These are phyloP conservation scores for Hemicordylus capensis DNA, from an alignment of 2,113 vertebrate species.

Conservation along the genomic window DNA sequence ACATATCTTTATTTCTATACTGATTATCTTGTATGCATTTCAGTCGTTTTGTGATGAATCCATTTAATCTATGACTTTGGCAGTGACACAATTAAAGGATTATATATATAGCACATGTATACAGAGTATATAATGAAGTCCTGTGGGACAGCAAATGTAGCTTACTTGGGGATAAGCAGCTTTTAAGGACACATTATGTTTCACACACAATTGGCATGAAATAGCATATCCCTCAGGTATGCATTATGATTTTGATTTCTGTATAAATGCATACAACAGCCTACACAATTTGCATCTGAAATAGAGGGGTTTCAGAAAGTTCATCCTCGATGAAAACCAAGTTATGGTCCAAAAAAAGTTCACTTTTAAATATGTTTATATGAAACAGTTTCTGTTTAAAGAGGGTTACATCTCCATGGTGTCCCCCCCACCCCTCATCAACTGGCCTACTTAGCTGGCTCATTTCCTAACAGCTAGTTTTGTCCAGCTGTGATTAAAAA, in stretches of 20 bases:
- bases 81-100: not conserved
- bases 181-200: not conserved
- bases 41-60: not conserved
- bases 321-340: conserved; percentile 4
- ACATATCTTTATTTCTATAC: not conserved
- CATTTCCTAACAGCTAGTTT: not conserved
- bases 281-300: not conserved
- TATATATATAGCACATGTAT: not conserved
- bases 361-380: not conserved
- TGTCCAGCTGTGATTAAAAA: not conserved
- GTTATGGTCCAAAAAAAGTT: not conserved
- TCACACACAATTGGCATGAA: not conserved
- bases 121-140: not conserved
- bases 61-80: not conserved
- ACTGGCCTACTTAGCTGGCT: conserved; percentile 19
- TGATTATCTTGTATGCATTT: not conserved
- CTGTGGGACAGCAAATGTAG: not conserved
- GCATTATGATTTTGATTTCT: not conserved
- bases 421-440: not conserved
- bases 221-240: not conserved
- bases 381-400: not conserved
- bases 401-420: not conserved
- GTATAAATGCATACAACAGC: not conserved
- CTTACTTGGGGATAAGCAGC: not conserved
- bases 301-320: not conserved